Base-by-base conservation (phyloP, 92 coral and sea anemone genomes). In the Isaurus tuberculatus region DNA sequence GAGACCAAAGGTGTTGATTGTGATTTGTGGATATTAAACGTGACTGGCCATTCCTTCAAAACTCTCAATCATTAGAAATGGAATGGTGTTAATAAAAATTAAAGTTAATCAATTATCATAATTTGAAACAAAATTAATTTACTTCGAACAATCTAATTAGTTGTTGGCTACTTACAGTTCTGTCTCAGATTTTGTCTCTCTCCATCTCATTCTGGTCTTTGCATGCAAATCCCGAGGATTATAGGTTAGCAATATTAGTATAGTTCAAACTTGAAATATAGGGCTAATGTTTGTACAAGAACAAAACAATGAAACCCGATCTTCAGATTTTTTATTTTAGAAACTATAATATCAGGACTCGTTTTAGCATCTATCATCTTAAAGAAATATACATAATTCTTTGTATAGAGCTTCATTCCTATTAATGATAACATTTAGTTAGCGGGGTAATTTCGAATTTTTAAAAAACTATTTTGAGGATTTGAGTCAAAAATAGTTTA, bases 101-200 rank as follows among this genome's bases (percentile, higher is more conserved):
- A 30, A 36, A 58, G 32, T 16, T 58, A 57, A 58, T 77, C 11
- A 33, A 58, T 36, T 57, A 60, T 58, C 4, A 60, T 60, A 13
- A 77, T 13, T 71, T 57, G 33, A 0, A 17, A 57, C 11, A 75
- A 75, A 58, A 75, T 73, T 46, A 74, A 49, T 74, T 74, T 16
- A 46, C 63, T 51, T 16, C 61, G 27, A 34, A 61, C 48, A 77
- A 77, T 58, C 30, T 32, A 28, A 77, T 77, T 77, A 77, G 82
- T 34, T 49, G 22, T 77, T 28, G 29, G 19, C 55, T 44, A 31
- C 37, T 29, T 75, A 34, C n/a, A 28, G 37, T 55, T 6, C 11
- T 51, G 33, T 55, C n/a, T 30, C 19, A 53, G 46, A 53, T 75
- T 64, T 13, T 40, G 11, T 55, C 15, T 42, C 68, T 55, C 13